These are phyloP conservation scores for Datnioides undecimradiatus DNA, from an alignment of 2,113 vertebrate species.

Conservation along the genomic window DNA sequence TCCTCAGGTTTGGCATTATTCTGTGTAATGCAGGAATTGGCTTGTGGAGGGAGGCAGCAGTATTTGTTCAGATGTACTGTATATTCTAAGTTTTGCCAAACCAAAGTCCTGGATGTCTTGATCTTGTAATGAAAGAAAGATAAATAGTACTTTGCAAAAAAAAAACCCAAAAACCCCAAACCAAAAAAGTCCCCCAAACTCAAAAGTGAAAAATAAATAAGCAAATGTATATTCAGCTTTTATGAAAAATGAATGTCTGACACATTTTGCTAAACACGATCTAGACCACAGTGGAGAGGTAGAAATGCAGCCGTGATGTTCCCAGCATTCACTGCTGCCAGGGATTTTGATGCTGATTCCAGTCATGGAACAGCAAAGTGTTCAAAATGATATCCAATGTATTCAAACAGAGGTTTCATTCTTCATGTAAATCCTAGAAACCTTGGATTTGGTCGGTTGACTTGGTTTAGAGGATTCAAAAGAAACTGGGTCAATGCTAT, in stretches of 20 bases:
- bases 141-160: constrained; percentile 42
- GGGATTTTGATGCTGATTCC: constrained; percentile 48
- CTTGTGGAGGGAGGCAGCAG: constrained; percentile 48
- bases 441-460: constrained; percentile 30
- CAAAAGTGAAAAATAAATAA: constrained; percentile 40
- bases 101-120: constrained; percentile 41
- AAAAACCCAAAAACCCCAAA: too few relatives aligned
- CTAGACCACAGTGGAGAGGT: constrained; percentile 18
- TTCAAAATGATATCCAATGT: constrained; percentile 44
- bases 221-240: constrained; percentile 29
- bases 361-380: constrained; percentile 43
- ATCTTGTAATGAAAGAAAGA: constrained; percentile 19
- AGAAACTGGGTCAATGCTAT: constrained; percentile 47
- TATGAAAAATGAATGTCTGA: constrained; percentile 27
- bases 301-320: constrained; percentile 38
- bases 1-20: constrained; percentile 59
- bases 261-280: constrained; percentile 42
- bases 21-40: constrained; percentile 48
- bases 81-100: constrained; percentile 48
- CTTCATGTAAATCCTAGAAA: constrained; percentile 61
- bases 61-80: constrained; percentile 59
- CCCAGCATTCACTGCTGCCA: constrained; percentile 40
- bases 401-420: constrained; percentile 61
- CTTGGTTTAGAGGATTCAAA: constrained; percentile 55
- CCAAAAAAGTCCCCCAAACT: too few relatives aligned